Evolutionary conservation across 1,140 invertebrate species (phyloP).

Genomic region (Aphaenogaster floridana): DNA sequence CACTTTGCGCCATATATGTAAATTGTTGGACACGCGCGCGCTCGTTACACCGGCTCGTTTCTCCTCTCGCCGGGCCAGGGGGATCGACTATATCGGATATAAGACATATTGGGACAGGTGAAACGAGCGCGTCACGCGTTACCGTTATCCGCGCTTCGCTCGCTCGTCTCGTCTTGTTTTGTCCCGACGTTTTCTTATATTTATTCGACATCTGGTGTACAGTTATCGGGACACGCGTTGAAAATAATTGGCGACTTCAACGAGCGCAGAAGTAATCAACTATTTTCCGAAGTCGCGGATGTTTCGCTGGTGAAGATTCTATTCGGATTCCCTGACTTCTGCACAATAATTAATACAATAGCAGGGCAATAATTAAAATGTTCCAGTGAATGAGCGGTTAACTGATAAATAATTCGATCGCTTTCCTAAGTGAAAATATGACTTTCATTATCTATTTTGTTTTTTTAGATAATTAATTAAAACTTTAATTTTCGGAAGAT

Average conservation of each 20-base stretch:
- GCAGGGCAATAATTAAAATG: not conserved
- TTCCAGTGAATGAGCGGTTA: not conserved
- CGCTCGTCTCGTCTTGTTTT: conserved; percentile 49
- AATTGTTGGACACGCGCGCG: conserved; percentile 52
- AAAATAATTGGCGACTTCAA: conserved; percentile 25
- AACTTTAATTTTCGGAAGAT: not conserved
- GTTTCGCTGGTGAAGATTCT: not conserved
- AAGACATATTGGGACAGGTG: conserved; percentile 77
- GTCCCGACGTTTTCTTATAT: conserved; percentile 43
- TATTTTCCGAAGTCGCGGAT: not conserved
- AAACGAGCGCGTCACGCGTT: conserved; percentile 70
- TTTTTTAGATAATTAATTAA: not conserved
- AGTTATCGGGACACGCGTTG: conserved; percentile 24
- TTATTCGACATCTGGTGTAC: conserved; percentile 43
- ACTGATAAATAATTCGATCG: not conserved
- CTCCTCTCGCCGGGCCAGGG: conserved; percentile 30
- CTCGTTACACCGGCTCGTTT: conserved; percentile 57
- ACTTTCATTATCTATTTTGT: not conserved
- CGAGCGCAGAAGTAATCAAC: not conserved
- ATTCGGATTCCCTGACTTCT: not conserved
- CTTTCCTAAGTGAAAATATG: not conserved
- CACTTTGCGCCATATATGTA: conserved; percentile 62
- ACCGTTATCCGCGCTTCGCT: conserved; percentile 70
- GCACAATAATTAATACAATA: conserved; percentile 2
- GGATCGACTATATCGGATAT: conserved; percentile 63